Evolutionary conservation across 2,797 vertebrate genomes (phyloP), one percentile per base, ranked within the genome.

Genomic region (Malacoraja senta): DNA sequence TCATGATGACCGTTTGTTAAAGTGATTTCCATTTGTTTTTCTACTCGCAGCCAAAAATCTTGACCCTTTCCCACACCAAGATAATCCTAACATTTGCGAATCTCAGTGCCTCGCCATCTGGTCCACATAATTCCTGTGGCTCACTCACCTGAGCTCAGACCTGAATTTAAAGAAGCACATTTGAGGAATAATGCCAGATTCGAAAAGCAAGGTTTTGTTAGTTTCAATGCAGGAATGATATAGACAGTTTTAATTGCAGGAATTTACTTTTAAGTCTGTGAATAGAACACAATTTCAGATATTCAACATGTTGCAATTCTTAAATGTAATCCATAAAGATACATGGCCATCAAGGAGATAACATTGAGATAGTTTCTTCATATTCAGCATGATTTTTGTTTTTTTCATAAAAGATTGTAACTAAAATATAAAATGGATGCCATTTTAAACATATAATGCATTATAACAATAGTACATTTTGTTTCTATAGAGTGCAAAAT

Each of bases 11-110:
- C 76, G 12, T 71, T 92, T 72, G 44, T 53, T 92, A n/a, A 72
- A 92, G 24, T 76, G 72, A 74, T 76, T 92, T n/a, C 35, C 71
- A 65, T 44, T 53, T 72, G 35, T 72, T 91, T 72, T 91, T 44
- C 44, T 44, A 44, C 71, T 76, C 71, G 19, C 21, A 29, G 90
- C 38, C 71, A 74, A 92, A 53, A 76, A 74, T 12, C 63, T 68
- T 35, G 63, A 88, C 61, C 61, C n/a, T 65, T 68, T 32, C 17
- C 61, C 65, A 35, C 65, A 68, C 63, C 61, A 88, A 32, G 21
- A 63, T 8, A 68, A 38, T 88, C 61, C 84, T 68, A 35, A 79
- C 78, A 38, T 79, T 79, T 79, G 35, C 6, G 21, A 38, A 19
- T 32, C 84, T 68, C 63, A 68, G 65, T 88, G 29, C n/a, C 61